Percentiles rank a stretch among this genome's conserved stretches.
phyloP scores from a whole-genome alignment of 2,888 invertebrate genomes.

The Ornithoptera alexandrae region DNA sequence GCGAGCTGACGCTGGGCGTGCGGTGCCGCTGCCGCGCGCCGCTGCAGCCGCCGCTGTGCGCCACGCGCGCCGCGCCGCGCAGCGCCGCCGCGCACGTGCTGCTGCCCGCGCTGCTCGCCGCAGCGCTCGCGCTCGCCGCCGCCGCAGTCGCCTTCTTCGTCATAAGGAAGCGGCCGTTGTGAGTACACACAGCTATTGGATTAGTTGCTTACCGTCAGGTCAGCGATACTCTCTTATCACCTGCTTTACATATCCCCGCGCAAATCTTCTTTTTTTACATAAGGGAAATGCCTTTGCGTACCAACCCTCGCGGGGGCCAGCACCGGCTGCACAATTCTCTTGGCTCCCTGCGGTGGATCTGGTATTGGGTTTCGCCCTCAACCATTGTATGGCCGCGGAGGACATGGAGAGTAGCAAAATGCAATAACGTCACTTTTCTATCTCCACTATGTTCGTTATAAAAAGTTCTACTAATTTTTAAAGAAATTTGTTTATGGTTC shows the following conservation, averaged over 20 bases:
- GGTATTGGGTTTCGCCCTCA: too few species aligned
- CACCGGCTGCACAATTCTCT: too few species aligned
- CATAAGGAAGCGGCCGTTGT: constrained; percentile 88
- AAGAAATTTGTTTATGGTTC: neutral
- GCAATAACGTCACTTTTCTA: too few species aligned
- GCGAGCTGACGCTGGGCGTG: constrained; percentile 45
- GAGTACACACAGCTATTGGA: constrained; percentile 58
- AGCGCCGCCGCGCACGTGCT: constrained; percentile 85
- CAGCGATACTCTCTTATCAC: neutral
- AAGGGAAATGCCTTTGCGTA: too few species aligned
- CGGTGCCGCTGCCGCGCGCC: constrained; percentile 83
- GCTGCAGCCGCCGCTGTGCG: constrained; percentile 85
- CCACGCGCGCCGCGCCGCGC: constrained; percentile 79
- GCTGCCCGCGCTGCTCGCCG: constrained; percentile 87
- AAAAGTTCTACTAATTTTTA: neutral
- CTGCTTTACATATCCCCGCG: too few species aligned
- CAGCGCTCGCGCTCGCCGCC: constrained; percentile 85
- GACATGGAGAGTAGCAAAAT: too few species aligned
- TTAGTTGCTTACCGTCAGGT: too few species aligned
- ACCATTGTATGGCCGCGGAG: too few species aligned
- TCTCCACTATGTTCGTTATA: neutral
- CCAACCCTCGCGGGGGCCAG: too few species aligned
- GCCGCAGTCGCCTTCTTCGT: constrained; percentile 90
- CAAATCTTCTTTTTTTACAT: too few species aligned
- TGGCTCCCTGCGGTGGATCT: too few species aligned